phyloP scores from a whole-genome alignment of 2,113 vertebrate genomes.

The Pongo pygmaeus region DNA sequence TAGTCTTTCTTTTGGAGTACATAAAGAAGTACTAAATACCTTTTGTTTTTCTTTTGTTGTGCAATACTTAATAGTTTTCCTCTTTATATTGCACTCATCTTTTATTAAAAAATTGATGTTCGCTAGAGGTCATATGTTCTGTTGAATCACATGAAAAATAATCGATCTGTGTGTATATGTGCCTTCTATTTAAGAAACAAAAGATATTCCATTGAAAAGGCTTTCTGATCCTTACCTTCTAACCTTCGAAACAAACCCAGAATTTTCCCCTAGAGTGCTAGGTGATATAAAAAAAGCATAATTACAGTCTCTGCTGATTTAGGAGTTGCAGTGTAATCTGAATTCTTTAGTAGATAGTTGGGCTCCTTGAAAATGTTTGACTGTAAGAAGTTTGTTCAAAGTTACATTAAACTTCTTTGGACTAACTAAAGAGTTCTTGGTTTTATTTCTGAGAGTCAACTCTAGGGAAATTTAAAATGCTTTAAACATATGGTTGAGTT shows the following conservation, averaged over 20 bases:
- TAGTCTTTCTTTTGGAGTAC: neutral
- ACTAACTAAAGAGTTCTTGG: neutral
- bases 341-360: neutral
- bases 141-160: neutral
- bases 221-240: neutral
- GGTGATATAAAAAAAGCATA: neutral
- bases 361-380: neutral
- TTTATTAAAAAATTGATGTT: neutral
- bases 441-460: constrained; percentile 17
- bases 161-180: neutral
- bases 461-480: neutral
- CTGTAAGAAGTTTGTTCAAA: neutral
- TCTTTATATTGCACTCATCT: neutral
- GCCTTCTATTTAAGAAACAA: neutral
- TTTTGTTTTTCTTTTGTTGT: neutral
- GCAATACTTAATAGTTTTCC: neutral
- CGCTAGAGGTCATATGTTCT: neutral
- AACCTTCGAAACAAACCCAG: neutral
- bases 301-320: neutral
- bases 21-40: neutral
- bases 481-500: constrained; percentile 23
- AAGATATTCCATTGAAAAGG: neutral
- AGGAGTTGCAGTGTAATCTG: neutral
- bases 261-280: neutral
- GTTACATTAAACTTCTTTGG: neutral